Evolutionary conservation across 2,888 invertebrate species (phyloP), one percentile per base, ranked within the genome.

Genomic region (Gastracanthus pulcherrimus): DNA sequence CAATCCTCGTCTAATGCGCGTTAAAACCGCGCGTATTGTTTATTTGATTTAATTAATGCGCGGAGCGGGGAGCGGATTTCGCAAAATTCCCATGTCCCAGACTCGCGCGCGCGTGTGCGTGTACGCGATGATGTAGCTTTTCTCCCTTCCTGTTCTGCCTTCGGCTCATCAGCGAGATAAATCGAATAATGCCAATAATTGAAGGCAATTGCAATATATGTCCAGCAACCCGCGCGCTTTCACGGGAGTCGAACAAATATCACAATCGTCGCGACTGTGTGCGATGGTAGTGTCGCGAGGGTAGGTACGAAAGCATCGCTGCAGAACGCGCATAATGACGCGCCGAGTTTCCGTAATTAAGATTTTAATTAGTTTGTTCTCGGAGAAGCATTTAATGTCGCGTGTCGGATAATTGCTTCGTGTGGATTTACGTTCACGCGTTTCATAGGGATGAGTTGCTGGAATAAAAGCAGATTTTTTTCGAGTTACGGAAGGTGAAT

Each of bases 301-400:
- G 70, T 36, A 34, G 19, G 70, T 11, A 55, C 2, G 29, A 55
- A 55, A 58, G 71, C 34, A 31, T 11, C 4, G 26, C 13, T 31
- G 2, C 9, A 13, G 13, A 16, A 31, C n/a, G 41, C 6, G 29
- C 2, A 9, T n/a, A 41, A 19, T n/a, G 2, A 2, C 11, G 5
- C 7, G 26, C 3, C 62, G 55, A 38, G 19, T 45, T 64, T 62
- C 34, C 76, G 67, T 76, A 72, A 77, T 81, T 67, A 77, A 72
- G 72, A 74, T 69, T 81, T 77, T 76, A 80, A 80, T 80, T 76
- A 70, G 76, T 70, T 80, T 62, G 62, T 76, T 23, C 38, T 67
- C 23, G 26, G 16, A 41, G 48, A 71, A 48, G 48, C 74, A 62
- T 62, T 41, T 36, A 77, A 16, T n/a, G 19, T 34, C n/a, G 26